These are phyloP conservation scores for Phlogophora meticulosa DNA, from an alignment of 2,888 invertebrate species.

Conservation along the genomic window DNA sequence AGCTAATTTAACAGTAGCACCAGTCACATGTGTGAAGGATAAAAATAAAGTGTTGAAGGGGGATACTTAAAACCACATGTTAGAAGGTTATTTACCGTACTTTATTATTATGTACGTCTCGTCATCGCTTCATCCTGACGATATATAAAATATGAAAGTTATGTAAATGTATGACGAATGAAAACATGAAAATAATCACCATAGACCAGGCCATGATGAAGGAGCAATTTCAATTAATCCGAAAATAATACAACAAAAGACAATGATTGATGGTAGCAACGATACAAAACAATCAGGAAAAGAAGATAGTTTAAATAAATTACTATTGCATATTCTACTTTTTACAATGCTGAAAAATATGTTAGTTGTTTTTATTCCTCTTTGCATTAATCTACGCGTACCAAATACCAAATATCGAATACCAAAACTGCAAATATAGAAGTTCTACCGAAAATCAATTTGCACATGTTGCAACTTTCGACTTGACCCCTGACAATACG, in stretches of 20 bases:
- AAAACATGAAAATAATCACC: not conserved
- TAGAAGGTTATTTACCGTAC: conserved; percentile 51
- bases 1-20: conserved; percentile 79
- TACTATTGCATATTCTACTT: not conserved
- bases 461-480: conserved; percentile 51
- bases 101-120: conserved; percentile 42
- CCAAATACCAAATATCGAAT: conserved; percentile 35
- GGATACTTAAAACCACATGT: conserved; percentile 63
- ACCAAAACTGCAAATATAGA: conserved; percentile 35
- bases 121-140: conserved; percentile 8
- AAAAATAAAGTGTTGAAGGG: conserved; percentile 74
- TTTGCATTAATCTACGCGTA: conserved; percentile 15
- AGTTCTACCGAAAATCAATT: conserved; percentile 20
- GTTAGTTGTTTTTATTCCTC: conserved; percentile 10
- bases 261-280: conserved; percentile 21
- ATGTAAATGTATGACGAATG: not conserved
- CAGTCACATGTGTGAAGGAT: conserved; percentile 80
- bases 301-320: conserved; percentile 11
- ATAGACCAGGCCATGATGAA: not conserved
- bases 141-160: not conserved
- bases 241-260: conserved; percentile 18
- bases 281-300: not conserved
- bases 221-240: conserved; percentile 27
- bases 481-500: conserved; percentile 55
- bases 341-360: conserved; percentile 6